Evolutionary conservation across 2,888 invertebrate species (phyloP), one percentile per base, ranked within the genome.

Genomic region (Harpagoxenus sublaevis): DNA sequence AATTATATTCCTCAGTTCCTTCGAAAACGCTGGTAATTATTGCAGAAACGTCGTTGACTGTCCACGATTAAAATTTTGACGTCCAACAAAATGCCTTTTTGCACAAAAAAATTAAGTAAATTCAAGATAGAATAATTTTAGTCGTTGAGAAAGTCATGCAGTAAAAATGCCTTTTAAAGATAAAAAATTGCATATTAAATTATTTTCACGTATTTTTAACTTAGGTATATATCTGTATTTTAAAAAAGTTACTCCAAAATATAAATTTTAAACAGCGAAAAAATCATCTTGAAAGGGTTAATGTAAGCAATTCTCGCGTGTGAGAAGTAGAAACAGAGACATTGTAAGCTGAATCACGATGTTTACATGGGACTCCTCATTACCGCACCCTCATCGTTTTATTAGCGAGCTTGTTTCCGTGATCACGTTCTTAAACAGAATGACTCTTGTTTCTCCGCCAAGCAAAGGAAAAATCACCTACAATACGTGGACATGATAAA

Each of bases 401-500:
- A 81, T 71, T 81, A n/a, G 48, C 35, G 4, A 62, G 28, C 42
- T 48, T 73, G 79, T 71, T 81, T 73, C 79, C 60, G 39, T 35
- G 12, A 71, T 42, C 57, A 15, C 35, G 60, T 63, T 81, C 68
- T 79, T 73, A 73, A 74, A 48, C 28, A 28, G 18, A 73, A 73
- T 48, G 79, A 60, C 35, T 74, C 74, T 73, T 60, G 73, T 60
- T 81, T 81, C 60, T 81, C 35, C n/a, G 31, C 8, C 12, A 2
- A 48, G 65, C 0, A 51, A 35, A 55, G 73, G 23, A 83, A 74
- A 66, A 83, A 55, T 74, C 74, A 42, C 12, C 28, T 39, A 74
- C 74, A 78, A 83, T 60, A 78, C 78, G 18, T 31, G 28, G 35
- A 57, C 84, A 73, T 55, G 82, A 84, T 68, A 68, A 87, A 88